phyloP scores from a whole-genome alignment of 1,140 invertebrate species.

The Bradysia coprophila region DNA sequence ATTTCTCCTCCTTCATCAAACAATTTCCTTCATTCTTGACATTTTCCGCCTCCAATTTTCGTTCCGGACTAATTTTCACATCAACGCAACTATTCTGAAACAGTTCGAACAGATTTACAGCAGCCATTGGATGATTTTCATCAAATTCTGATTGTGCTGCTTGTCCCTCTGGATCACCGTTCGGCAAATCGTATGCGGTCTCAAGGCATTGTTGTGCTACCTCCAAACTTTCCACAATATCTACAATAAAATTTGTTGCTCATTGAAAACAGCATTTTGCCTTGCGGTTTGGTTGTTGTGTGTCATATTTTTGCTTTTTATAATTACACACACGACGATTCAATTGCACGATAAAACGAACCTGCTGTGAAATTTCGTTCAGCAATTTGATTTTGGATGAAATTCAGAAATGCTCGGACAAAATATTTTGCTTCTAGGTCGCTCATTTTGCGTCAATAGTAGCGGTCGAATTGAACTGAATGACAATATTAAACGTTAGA shows the following conservation, averaged over 20 bases:
- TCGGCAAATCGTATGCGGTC: conserved; percentile 48
- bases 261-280: too few species aligned
- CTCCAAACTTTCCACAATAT: conserved; percentile 63
- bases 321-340: too few species aligned
- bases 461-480: too few species aligned
- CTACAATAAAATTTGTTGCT: conserved; percentile 27
- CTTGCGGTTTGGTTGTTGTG: too few species aligned
- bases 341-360: too few species aligned
- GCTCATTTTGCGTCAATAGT: too few species aligned
- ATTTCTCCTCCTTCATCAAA: conserved; percentile 63
- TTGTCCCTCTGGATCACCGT: conserved; percentile 7
- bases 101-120: conserved; percentile 28
- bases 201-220: conserved; percentile 72
- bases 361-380: conserved; percentile 27
- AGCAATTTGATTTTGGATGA: conserved; percentile 1
- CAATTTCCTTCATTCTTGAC: conserved; percentile 75
- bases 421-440: background rate
- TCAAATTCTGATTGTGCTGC: too few species aligned
- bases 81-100: conserved; percentile 20
- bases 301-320: too few species aligned
- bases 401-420: background rate
- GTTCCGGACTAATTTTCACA: conserved; percentile 27
- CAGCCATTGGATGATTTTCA: conserved; percentile 7
- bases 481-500: too few species aligned
- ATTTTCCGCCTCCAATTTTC: conserved; percentile 44